These are phyloP conservation scores for Emydocephalus ijimae DNA, from an alignment of 2,113 vertebrate species.

Conservation along the genomic window DNA sequence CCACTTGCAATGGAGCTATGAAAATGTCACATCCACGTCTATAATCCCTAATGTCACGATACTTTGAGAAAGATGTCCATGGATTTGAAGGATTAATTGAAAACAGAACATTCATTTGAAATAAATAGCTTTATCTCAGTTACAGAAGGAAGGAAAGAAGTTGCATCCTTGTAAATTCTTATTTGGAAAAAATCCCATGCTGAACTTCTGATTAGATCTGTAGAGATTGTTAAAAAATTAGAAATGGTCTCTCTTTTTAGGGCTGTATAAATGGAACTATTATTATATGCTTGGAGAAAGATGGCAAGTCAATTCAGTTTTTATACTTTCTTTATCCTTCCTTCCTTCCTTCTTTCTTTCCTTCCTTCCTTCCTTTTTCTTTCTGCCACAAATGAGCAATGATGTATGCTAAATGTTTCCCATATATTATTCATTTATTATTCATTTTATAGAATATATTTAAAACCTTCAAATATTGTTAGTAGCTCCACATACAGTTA, in stretches of 20 bases:
- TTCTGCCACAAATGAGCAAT: neutral
- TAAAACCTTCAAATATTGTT: neutral
- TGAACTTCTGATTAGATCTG: neutral
- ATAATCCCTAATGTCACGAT: neutral
- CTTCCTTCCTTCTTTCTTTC: no score
- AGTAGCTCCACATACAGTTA: neutral
- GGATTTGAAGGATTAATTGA: neutral
- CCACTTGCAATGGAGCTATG: neutral
- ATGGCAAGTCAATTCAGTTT: neutral
- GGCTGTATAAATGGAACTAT: neutral
- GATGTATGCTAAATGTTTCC: neutral
- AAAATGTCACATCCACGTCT: neutral
- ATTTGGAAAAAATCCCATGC: neutral
- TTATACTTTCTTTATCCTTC: neutral
- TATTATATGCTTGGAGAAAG: neutral
- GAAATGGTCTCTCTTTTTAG: neutral
- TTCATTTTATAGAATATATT: neutral
- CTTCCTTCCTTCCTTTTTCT: neutral
- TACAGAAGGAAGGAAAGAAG: neutral
- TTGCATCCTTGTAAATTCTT: neutral
- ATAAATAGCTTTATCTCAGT: neutral
- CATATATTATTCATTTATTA: neutral
- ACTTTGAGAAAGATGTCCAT: neutral
- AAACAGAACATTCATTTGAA: neutral
- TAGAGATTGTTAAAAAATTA: neutral